Conservation (phyloP, 2,888 invertebrate genomes). For the Tipula helvola region DNA sequence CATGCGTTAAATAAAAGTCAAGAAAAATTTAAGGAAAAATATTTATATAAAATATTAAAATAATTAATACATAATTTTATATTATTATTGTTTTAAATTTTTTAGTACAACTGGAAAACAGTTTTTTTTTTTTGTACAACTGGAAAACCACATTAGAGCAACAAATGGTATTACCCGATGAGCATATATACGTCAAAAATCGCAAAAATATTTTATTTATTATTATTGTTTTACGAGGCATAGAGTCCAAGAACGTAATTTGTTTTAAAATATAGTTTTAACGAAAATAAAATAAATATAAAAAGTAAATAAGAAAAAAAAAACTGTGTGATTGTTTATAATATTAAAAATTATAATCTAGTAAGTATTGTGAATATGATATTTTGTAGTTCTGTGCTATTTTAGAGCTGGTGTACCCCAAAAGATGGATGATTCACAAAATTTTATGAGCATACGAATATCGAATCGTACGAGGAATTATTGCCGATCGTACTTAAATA, state of each 20-base stretch:
- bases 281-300: not conserved
- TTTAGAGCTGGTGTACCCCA: not conserved
- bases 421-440: not conserved
- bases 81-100: no score
- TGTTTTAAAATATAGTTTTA: not conserved
- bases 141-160: no score
- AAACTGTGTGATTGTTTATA: not conserved
- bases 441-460: not conserved
- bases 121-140: no score
- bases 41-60: no score
- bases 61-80: no score
- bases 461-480: not conserved
- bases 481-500: not conserved
- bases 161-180: not conserved
- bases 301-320: not conserved
- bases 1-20: no score
- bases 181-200: not conserved
- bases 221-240: not conserved
- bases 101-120: no score
- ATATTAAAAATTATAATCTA: not conserved
- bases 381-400: not conserved
- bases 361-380: not conserved
- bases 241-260: not conserved
- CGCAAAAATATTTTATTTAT: not conserved
- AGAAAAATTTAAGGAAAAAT: no score